Evolutionary conservation across 2,797 vertebrate species (phyloP), one percentile per base, ranked within the genome.

Genomic region (Caiman crocodilus): DNA sequence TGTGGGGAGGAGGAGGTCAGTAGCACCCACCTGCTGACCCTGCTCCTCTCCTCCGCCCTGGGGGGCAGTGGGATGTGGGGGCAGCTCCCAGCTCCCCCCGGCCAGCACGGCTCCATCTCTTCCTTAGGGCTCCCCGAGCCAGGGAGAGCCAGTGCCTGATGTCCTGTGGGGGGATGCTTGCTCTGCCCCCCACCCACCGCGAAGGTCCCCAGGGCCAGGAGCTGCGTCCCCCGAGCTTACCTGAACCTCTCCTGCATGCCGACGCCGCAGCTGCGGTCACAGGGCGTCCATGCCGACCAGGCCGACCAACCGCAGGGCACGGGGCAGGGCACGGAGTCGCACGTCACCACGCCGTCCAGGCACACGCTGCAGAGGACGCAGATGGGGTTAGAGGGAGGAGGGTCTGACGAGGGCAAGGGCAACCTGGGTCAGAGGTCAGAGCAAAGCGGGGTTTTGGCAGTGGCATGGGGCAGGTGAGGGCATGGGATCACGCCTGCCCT

Each of bases 281-380:
- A 99, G 3, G 97, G 98, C 4, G 98, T 98, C 99, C 99, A 99
- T 3, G 98, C 98, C 0, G 99, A 98, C 99, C 99, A 99, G 28
- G 98, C 95, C 1, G 99, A 99, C 99, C 99, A 99, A 67, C 97
- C 96, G 42, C 99, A 99, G 94, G 78, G n/a, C 2, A 91, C 75
- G 0, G 96, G 92, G 76, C 99, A 99, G 76, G 28, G 88, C 50
- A 96, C 96, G 1, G 93, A 90, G 85, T 98, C 96, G 30, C 99
- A 99, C 3, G 79, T 95, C 79, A 99, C 96, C 5, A 7, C 60
- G 12, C 99, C 99, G 1, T 98, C 96, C 88, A 88, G 96, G 94
- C 99, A 99, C 25, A 97, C 14, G n/a, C 99, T 99, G 95, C 1
- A 14, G 26, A 69, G 26, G 30, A 25, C 65, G 10, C 25, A 16